These are phyloP conservation scores for Orius insidiosus DNA, from an alignment of 1,140 invertebrate species.

Conservation along the genomic window DNA sequence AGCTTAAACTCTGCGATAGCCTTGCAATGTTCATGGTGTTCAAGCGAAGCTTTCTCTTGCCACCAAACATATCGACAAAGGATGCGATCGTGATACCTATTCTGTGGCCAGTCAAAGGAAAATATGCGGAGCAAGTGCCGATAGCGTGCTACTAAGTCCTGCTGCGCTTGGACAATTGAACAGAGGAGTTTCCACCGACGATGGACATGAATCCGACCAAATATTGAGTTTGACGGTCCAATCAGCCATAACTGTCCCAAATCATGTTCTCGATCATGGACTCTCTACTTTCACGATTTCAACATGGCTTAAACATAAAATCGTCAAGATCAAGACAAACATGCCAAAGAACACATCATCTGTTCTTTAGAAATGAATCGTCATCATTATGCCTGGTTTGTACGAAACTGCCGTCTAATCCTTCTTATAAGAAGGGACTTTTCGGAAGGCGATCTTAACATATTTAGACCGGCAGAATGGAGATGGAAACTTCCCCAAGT, in stretches of 20 bases:
- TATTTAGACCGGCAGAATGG: conserved; percentile 96
- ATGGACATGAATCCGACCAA: conserved; percentile 74
- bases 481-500: conserved; percentile 82
- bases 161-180: conserved; percentile 70
- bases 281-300: conserved; percentile 72
- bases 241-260: conserved; percentile 70
- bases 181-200: conserved; percentile 47
- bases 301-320: conserved; percentile 82
- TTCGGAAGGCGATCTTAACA: conserved; percentile 79
- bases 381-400: conserved; percentile 92
- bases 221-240: conserved; percentile 83
- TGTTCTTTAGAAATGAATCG: conserved; percentile 92
- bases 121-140: conserved; percentile 58
- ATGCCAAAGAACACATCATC: conserved; percentile 84
- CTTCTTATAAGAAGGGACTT: conserved; percentile 82
- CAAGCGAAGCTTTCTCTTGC: conserved; percentile 48
- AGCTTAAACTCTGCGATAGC: conserved; percentile 74
- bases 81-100: conserved; percentile 85
- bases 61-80: conserved; percentile 72
- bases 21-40: conserved; percentile 46
- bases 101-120: conserved; percentile 75
- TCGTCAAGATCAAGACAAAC: conserved; percentile 54
- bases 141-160: conserved; percentile 61
- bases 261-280: conserved; percentile 50
- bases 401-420: conserved; percentile 90